These are phyloP conservation scores for Rhagoletis pomonella DNA, from an alignment of 1,140 invertebrate genomes.

Conservation along the genomic window DNA sequence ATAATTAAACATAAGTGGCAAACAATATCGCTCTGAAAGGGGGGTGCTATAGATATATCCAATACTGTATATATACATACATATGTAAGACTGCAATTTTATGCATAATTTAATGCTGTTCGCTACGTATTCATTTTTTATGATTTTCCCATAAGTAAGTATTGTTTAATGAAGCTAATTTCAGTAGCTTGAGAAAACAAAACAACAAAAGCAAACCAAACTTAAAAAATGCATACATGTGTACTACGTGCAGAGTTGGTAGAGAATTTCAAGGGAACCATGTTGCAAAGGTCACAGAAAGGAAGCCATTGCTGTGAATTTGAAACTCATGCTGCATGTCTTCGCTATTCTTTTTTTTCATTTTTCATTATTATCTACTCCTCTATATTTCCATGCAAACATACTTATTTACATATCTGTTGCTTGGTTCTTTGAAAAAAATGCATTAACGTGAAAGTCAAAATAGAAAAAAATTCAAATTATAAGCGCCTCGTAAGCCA, in stretches of 20 bases:
- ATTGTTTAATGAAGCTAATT: slow-evolving; percentile 34
- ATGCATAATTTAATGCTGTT: slow-evolving; percentile 51
- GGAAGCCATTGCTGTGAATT: slow-evolving; percentile 32
- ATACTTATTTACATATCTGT: background rate
- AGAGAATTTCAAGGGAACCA: slow-evolving; percentile 8
- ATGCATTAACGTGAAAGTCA: slow-evolving; percentile 48
- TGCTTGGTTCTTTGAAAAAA: background rate
- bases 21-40: no score
- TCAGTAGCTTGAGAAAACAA: background rate
- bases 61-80: background rate
- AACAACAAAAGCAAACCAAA: background rate
- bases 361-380: background rate
- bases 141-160: slow-evolving; percentile 50
- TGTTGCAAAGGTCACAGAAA: slow-evolving; percentile 18
- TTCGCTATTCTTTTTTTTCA: background rate
- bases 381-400: background rate
- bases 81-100: slow-evolving; percentile 19
- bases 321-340: slow-evolving; percentile 21
- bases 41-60: background rate
- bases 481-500: background rate
- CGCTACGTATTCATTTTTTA: slow-evolving; percentile 11
- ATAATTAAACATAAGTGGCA: no score
- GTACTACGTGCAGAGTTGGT: background rate
- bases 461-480: background rate
- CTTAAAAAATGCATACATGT: background rate